These are phyloP conservation scores for Strigamia maritima DNA, from an alignment of 2,888 invertebrate species.

Conservation along the genomic window DNA sequence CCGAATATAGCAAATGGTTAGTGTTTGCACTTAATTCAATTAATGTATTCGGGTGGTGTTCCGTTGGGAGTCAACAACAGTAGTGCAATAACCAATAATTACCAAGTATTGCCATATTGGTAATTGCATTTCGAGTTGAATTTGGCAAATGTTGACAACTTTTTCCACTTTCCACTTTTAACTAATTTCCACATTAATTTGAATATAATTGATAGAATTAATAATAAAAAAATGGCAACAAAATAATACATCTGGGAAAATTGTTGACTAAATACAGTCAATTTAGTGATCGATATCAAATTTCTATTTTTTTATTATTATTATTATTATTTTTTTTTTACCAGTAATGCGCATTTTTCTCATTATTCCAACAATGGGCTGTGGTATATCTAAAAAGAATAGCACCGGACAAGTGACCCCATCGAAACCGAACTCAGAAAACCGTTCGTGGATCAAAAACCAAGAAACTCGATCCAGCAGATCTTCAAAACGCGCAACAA, in stretches of 20 bases:
- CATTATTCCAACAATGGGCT: conserved; percentile 16
- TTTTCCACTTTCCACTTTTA: no score
- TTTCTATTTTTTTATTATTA: not conserved
- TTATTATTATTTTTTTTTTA: not conserved
- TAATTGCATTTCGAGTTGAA: not conserved
- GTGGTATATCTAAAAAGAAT: conserved; percentile 18
- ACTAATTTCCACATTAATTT: no score
- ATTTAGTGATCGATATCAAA: no score
- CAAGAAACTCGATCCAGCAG: not conserved
- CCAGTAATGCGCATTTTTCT: not conserved
- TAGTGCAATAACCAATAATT: no score
- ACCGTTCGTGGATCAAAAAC: not conserved
- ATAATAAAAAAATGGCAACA: no score
- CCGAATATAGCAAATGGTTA: not conserved
- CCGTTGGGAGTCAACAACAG: not conserved
- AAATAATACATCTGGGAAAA: no score
- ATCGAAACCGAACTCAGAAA: not conserved
- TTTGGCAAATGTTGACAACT: not conserved
- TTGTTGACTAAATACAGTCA: no score
- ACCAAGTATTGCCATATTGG: not conserved
- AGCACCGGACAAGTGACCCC: not conserved
- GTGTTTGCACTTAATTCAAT: not conserved
- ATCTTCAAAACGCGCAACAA: not conserved
- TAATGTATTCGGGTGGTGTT: not conserved
- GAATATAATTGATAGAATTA: no score